phyloP scores from a whole-genome alignment of 2,113 vertebrate species.

The Antennarius striatus region DNA sequence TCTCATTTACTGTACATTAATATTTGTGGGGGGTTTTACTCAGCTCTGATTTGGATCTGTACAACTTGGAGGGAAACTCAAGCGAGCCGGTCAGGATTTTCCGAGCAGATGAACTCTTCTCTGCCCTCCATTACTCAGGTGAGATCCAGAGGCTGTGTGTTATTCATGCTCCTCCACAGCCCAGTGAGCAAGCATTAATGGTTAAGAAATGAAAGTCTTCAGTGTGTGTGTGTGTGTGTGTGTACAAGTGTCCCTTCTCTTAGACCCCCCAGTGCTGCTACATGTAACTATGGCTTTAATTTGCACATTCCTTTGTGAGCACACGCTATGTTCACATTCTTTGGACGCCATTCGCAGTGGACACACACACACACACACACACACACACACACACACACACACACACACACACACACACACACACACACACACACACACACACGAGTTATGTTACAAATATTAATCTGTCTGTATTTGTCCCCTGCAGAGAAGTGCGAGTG shows the following conservation, averaged over 20 bases:
- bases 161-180: constrained; percentile 29
- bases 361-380: constrained; percentile 33
- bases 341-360: constrained; percentile 35
- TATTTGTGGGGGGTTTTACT: constrained; percentile 7
- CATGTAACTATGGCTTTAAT: constrained; percentile 62
- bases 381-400: constrained; percentile 15
- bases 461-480: constrained; percentile 45
- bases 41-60: constrained; percentile 83
- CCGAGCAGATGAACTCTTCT: constrained; percentile 92
- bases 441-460: constrained; percentile 40
- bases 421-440: constrained; percentile 7
- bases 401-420: constrained; percentile 16
- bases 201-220: constrained; percentile 53
- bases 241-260: constrained; percentile 44
- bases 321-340: constrained; percentile 53
- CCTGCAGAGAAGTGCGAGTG: constrained; percentile 94
- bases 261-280: constrained; percentile 22
- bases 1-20: neutral
- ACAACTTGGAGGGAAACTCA: constrained; percentile 78
- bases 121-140: constrained; percentile 94
- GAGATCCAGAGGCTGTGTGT: constrained; percentile 41
- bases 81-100: constrained; percentile 84
- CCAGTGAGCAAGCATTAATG: constrained; percentile 42
- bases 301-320: constrained; percentile 63
- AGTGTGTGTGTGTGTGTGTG: constrained; percentile 11